A percentile compares a stretch with the other conserved stretches of the same genome.
These are phyloP conservation scores for Sylvietta virens DNA, from an alignment of 2,113 vertebrate species.

Conservation along the genomic window DNA sequence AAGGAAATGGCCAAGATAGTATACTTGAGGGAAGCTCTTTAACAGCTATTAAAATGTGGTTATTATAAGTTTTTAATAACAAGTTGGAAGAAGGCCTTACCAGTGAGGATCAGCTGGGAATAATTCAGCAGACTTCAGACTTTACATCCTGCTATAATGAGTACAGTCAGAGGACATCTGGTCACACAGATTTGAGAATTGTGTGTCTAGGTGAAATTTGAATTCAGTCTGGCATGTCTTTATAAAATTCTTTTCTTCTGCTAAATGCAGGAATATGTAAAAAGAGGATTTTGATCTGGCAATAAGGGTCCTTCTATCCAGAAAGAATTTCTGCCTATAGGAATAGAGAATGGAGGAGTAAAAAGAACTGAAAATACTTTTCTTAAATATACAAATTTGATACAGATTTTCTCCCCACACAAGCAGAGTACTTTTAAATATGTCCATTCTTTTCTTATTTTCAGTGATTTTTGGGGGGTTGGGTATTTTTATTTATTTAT, in stretches of 20 bases:
- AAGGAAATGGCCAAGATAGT: conserved; percentile 52
- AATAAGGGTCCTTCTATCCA: neutral
- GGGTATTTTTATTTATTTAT: conserved; percentile 40
- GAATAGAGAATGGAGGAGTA: neutral
- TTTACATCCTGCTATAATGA: neutral
- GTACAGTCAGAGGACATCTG: neutral
- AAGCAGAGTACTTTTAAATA: neutral
- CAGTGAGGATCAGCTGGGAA: neutral
- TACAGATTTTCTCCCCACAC: neutral
- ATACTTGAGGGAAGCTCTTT: conserved; percentile 38
- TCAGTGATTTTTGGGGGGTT: neutral
- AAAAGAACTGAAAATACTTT: neutral
- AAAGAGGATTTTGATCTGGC: neutral
- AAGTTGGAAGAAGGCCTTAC: neutral
- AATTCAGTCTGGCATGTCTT: neutral
- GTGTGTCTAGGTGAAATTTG: neutral
- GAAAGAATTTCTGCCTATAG: neutral
- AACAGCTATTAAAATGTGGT: conserved; percentile 46
- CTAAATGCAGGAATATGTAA: neutral
- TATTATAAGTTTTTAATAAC: conserved; percentile 44
- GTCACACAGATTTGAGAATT: neutral
- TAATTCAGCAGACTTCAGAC: neutral
- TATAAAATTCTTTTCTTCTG: neutral
- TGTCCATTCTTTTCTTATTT: neutral
- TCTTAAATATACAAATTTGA: neutral